Base-by-base conservation (phyloP, 2,797 vertebrate genomes). In the Hirundo rustica region DNA sequence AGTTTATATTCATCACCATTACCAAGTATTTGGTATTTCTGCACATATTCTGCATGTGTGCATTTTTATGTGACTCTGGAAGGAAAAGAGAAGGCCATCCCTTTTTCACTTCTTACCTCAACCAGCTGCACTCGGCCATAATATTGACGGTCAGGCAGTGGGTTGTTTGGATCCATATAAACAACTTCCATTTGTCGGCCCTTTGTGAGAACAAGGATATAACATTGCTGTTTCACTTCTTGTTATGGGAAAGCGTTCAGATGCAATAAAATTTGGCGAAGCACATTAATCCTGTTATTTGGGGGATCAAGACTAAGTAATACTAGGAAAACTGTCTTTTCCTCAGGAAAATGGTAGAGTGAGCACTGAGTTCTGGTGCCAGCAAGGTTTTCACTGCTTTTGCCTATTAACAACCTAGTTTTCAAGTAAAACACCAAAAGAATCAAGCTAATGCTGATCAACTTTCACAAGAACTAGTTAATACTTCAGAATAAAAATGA, bases 91-190 rank as follows among this genome's bases (percentile, higher is more conserved):
- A 84, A 82, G 21, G n/a, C 9, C 26, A 45, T 36, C 76, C 32
- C 42, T 10, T 57, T 38, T 7, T 8, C 9, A 40, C 34, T 72
- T 74, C 96, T 97, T 98, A 99, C 99, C 99, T 99, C 99, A 40
- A 98, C 50, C 22, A 99, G 93, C 88, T 98, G 98, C 72, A 99
- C 98, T 55, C 98, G 97, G 44, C 98, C 98, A 11, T 99, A 97
- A 93, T 99, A 97, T 4, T 99, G 96, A 85, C 97, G 97, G 96
- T 99, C 99, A 62, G 99, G 99, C 75, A 97, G 90, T 7, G 98
- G 99, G 45, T 94, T 96, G 81, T 97, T 97, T 30, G 97, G 89
- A 75, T 98, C 98, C 95, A 97, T 68, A 61, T 99, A 98, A 91
- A 98, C 91, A 86, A 99, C 17, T 30, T 97, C 98, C 98, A 99